These are phyloP conservation scores for Setipinna tenuifilis DNA, from an alignment of 2,797 vertebrate species.

Conservation along the genomic window DNA sequence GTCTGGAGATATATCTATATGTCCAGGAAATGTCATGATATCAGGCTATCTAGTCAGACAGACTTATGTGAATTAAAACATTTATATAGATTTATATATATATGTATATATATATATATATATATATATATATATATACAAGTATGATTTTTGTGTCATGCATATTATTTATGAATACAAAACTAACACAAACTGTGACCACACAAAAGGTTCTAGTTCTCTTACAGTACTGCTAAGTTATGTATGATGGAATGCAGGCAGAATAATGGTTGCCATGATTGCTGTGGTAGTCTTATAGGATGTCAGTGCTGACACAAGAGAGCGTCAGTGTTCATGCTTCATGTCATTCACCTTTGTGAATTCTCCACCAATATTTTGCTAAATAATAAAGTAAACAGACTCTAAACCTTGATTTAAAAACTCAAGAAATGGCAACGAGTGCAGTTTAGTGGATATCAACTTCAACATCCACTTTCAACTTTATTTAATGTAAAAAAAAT, in stretches of 20 bases:
- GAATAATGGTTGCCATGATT: not conserved
- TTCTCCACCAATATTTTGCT: too few species aligned
- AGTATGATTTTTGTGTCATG: not conserved
- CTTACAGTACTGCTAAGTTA: not conserved
- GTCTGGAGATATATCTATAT: not conserved
- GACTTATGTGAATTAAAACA: not conserved
- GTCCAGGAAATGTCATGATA: not conserved
- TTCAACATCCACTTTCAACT: not conserved
- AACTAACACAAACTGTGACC: too few species aligned
- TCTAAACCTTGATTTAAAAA: too few species aligned
- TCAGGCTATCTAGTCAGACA: not conserved
- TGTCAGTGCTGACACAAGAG: too few species aligned
- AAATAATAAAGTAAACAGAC: too few species aligned
- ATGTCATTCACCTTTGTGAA: too few species aligned
- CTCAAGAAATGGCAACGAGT: not conserved
- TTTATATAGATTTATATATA: too few species aligned
- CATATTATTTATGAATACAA: too few species aligned
- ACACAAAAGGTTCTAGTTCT: not conserved
- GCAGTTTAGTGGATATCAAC: not conserved
- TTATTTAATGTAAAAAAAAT: too few species aligned
- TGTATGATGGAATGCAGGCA: not conserved
- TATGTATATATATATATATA: too few species aligned
- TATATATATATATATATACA: too few species aligned
- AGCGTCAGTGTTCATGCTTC: too few species aligned
- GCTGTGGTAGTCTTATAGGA: not conserved